Base-by-base conservation (phyloP, 2,113 vertebrate genomes). In the Pomatorhinus ruficollis region DNA sequence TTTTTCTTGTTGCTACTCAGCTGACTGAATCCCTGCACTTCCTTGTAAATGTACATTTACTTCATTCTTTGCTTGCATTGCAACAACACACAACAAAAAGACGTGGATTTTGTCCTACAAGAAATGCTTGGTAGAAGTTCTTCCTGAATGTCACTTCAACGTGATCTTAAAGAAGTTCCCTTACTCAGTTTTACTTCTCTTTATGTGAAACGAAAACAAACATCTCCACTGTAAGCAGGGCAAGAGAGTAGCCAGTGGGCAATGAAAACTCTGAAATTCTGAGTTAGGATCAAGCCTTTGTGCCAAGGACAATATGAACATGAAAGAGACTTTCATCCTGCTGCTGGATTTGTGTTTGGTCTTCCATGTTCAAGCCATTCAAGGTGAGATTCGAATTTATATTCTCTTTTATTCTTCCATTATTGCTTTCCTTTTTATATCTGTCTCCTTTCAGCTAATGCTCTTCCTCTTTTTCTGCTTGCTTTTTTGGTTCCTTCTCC, bases 181-280 rank as follows among this genome's bases (percentile, higher is more conserved):
- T 74, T 75, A 83, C 64, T 87, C 37, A 63, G 86, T 97, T 96
- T 95, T 95, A 90, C 89, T 97, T 97, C 95, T 65, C 53, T 89
- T 95, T 95, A 11, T 21, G 50, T 59, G 74, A 83, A 91, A 76
- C 8, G 27, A 86, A 93, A 82, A 59, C 52, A 53, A 91, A 71
- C 40, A 94, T 30, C 28, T 65, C 20, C 24, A 27, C 25, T n/a
- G 30, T 24, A 42, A 74, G 50, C 22, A 86, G 42, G 54, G 33
- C 9, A 63, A 72, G 50, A 72, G 12, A 77, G 19, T 24, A 47
- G 21, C 20, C 14, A 59, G 25, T 10, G 8, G 27, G 12, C 47
- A 89, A 40, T 31, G 40, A 72, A 88, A 88, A 42, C 15, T 23
- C 22, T 40, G 74, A 12, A 71, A 42, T 70, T 57, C 49, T 90